A percentile compares a stretch with the other conserved stretches of the same genome.
phyloP scores from a whole-genome alignment of 2,888 invertebrate genomes.

The Lithophane ornitopus region DNA sequence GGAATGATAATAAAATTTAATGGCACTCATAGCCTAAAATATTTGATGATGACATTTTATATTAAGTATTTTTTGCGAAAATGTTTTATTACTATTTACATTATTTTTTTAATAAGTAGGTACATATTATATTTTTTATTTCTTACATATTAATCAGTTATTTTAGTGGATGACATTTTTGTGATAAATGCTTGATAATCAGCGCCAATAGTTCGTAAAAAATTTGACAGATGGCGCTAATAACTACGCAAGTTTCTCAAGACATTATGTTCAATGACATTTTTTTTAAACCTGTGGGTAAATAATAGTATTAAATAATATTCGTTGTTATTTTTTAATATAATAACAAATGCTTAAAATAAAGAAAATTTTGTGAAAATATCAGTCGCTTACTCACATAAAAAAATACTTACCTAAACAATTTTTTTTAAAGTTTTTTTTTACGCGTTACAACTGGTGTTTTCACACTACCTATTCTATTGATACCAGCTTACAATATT shows the following conservation, averaged over 20 bases:
- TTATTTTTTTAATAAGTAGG: conserved; percentile 26
- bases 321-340: conserved; percentile 65
- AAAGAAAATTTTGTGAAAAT: conserved; percentile 32
- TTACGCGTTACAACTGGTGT: conserved; percentile 6
- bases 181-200: conserved; percentile 29
- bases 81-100: conserved; percentile 62
- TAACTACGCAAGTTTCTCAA: conserved; percentile 15
- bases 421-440: not conserved
- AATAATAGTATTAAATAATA: conserved; percentile 41
- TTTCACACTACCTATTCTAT: conserved; percentile 44
- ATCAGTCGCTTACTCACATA: conserved; percentile 17
- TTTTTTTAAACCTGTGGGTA: conserved; percentile 23
- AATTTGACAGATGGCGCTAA: conserved; percentile 34
- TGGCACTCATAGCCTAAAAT: conserved; percentile 89
- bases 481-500: conserved; percentile 61
- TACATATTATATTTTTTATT: conserved; percentile 21
- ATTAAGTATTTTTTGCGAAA: conserved; percentile 20
- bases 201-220: not conserved
- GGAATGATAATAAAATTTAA: conserved; percentile 82
- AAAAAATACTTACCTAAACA: not conserved
- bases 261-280: conserved; percentile 1
- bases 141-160: conserved; percentile 32
- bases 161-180: conserved; percentile 31
- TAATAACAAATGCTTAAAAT: conserved; percentile 74
- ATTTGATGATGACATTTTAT: conserved; percentile 69